Evolutionary conservation across 2,113 vertebrate genomes (phyloP).

Genomic region (Oostethus manadensis): DNA sequence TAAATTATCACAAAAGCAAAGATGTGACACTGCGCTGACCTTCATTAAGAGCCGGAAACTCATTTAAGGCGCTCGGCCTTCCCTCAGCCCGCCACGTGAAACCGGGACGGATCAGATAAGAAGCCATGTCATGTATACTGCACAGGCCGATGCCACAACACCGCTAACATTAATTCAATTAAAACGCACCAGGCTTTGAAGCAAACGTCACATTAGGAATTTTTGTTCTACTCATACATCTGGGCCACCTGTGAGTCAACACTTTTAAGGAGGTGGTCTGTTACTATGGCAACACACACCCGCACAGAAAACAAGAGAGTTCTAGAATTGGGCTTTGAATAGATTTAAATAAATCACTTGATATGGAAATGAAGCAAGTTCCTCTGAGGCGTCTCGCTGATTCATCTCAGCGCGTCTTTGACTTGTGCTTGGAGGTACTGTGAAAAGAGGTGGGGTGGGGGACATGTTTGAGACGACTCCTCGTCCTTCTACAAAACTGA

Average conservation of each 20-base stretch:
- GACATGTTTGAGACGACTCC: too few relatives aligned
- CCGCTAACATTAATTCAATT: too few relatives aligned
- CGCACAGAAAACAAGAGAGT: background rate
- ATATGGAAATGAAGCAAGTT: constrained; percentile 1
- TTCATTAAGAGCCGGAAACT: constrained; percentile 76
- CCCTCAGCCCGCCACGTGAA: too few relatives aligned
- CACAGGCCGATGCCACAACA: too few relatives aligned
- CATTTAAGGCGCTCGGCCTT: constrained; percentile 41
- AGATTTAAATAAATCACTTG: background rate
- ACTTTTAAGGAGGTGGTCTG: background rate
- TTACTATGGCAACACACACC: background rate
- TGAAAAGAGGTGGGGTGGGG: too few relatives aligned
- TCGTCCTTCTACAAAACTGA: too few relatives aligned
- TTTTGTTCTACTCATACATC: background rate
- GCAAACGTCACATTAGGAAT: too few relatives aligned
- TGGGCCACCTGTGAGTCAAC: background rate
- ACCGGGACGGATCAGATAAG: too few relatives aligned
- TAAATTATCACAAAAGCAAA: constrained; percentile 76
- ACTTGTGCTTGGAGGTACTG: too few relatives aligned
- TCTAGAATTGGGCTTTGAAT: background rate
- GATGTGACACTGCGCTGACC: constrained; percentile 77
- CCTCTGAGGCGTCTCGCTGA: background rate
- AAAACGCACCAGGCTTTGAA: too few relatives aligned
- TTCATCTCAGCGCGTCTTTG: too few relatives aligned
- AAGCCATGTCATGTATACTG: too few relatives aligned